These are phyloP conservation scores for Apeltes quadracus DNA, from an alignment of 2,113 vertebrate genomes.

Conservation along the genomic window DNA sequence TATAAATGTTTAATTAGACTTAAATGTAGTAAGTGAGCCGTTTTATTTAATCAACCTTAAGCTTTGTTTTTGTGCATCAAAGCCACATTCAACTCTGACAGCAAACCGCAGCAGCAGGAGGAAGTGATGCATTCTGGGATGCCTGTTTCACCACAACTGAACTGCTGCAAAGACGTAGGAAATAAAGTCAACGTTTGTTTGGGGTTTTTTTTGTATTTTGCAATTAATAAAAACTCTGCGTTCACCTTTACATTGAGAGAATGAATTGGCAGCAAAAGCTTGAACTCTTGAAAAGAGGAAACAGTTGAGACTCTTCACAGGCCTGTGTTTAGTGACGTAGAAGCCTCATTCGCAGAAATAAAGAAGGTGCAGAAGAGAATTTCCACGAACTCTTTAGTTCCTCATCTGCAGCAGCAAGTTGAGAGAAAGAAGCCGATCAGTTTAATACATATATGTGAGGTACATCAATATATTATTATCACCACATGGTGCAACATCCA, in stretches of 20 bases:
- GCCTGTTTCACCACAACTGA: not conserved
- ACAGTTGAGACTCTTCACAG: not conserved
- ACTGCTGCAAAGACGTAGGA: not conserved
- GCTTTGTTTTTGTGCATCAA: not conserved
- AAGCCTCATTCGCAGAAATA: too few species aligned
- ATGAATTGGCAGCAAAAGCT: not conserved
- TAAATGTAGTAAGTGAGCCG: not conserved
- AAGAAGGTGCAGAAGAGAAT: too few species aligned
- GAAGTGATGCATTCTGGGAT: not conserved
- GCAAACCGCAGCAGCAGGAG: not conserved
- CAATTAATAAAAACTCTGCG: not conserved
- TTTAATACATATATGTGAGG: too few species aligned
- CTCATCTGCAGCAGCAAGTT: too few species aligned
- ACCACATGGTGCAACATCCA: not conserved
- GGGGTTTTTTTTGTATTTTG: too few species aligned
- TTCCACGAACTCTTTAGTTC: too few species aligned
- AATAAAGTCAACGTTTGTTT: too few species aligned
- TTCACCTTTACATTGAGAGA: not conserved
- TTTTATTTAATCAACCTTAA: not conserved
- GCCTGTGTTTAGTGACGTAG: not conserved
- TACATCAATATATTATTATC: too few species aligned
- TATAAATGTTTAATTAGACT: not conserved
- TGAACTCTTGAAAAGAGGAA: not conserved
- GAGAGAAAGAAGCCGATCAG: too few species aligned
- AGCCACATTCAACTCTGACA: not conserved